A percentile compares a stretch with the other conserved stretches of the same genome.
These are phyloP conservation scores for Schizopygopsis malacanthus DNA, from an alignment of 2,797 vertebrate genomes.

Conservation along the genomic window DNA sequence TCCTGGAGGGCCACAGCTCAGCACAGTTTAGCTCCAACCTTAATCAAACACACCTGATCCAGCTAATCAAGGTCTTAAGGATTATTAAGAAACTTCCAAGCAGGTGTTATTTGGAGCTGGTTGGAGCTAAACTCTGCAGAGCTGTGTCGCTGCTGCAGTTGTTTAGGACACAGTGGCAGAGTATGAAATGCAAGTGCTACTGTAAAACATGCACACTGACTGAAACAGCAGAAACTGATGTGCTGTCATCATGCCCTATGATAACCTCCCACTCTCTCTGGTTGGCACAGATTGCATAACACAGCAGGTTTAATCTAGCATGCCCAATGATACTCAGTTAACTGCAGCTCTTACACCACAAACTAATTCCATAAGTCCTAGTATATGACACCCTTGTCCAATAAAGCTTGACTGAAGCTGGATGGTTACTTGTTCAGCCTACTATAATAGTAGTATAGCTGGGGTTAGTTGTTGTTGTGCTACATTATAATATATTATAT, in stretches of 20 bases:
- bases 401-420: neutral
- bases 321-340: constrained; percentile 2
- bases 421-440: neutral
- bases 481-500: constrained; percentile 2
- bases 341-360: constrained; percentile 7
- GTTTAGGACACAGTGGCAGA: neutral
- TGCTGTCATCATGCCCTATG: constrained; percentile 28
- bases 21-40: too few relatives aligned
- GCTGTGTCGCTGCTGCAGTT: neutral
- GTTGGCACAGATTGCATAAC: constrained; percentile 45
- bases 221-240: constrained; percentile 14
- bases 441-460: neutral
- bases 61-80: too few relatives aligned
- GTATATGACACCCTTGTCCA: neutral
- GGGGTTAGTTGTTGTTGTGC: too few relatives aligned
- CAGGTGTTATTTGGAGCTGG: too few relatives aligned
- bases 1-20: too few relatives aligned
- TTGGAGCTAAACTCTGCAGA: too few relatives aligned
- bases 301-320: constrained; percentile 30
- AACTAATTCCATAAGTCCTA: constrained; percentile 21
- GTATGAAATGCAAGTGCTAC: neutral
- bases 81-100: too few relatives aligned
- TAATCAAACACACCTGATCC: too few relatives aligned
- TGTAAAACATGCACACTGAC: neutral
- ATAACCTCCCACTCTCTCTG: constrained; percentile 27